Conservation (phyloP, 2,888 invertebrate species). For the Drosophila setosimentum region DNA sequence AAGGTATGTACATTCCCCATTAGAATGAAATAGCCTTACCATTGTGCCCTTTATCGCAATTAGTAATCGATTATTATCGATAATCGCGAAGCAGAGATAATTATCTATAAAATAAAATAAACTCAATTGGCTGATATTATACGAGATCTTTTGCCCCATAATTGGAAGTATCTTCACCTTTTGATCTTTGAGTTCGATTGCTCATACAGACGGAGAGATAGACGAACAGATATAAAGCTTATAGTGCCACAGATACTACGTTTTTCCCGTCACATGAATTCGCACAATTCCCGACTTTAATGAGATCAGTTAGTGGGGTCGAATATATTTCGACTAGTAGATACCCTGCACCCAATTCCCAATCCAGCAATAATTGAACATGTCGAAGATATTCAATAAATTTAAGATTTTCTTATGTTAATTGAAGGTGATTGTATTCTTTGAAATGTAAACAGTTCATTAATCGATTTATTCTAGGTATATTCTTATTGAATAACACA, state of each 20-base stretch:
- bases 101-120: too few species aligned
- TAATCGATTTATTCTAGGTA: not conserved
- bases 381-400: not conserved
- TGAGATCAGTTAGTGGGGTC: not conserved
- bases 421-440: not conserved
- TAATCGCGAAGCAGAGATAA: too few species aligned
- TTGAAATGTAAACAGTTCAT: not conserved
- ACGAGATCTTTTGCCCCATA: too few species aligned
- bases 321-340: not conserved
- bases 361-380: not conserved
- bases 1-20: not conserved
- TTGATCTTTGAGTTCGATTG: too few species aligned
- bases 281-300: not conserved
- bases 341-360: not conserved
- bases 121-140: too few species aligned
- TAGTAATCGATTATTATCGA: not conserved
- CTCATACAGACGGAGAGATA: too few species aligned
- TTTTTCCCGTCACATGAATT: too few species aligned
- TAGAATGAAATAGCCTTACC: not conserved
- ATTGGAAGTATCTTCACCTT: too few species aligned
- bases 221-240: too few species aligned
- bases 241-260: too few species aligned
- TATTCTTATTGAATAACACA: not conserved
- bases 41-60: not conserved
- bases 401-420: not conserved